These are phyloP conservation scores for Nothoprocta perdicaria DNA, from an alignment of 2,113 vertebrate species.

Conservation along the genomic window DNA sequence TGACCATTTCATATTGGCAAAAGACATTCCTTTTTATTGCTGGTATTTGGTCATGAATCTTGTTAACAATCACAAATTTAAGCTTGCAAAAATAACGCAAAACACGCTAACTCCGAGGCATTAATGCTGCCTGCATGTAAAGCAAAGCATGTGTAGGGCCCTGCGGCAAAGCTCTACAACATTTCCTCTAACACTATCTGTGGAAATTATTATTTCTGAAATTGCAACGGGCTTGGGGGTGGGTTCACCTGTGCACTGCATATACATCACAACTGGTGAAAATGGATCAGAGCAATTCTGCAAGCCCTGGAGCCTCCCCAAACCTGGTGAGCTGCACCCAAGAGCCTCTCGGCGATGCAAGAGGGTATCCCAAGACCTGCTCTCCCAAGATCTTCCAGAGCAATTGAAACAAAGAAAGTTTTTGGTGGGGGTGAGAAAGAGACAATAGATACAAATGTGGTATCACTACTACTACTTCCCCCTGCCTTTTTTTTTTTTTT, in stretches of 20 bases:
- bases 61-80: background rate
- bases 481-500: constrained; percentile 26
- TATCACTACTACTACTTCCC: background rate
- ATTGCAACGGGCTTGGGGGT: fast-evolving
- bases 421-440: constrained; percentile 49
- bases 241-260: fast-evolving
- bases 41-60: background rate
- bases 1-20: background rate
- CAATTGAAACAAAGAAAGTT: constrained; percentile 79
- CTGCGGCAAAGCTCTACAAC: background rate
- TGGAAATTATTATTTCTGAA: background rate
- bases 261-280: background rate
- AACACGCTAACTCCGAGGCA: background rate
- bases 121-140: background rate
- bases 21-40: background rate
- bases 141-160: background rate
- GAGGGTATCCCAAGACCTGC: background rate
- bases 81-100: background rate
- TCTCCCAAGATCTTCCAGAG: constrained; percentile 40
- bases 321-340: background rate
- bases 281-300: background rate
- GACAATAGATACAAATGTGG: constrained; percentile 56
- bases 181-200: background rate
- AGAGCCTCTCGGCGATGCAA: fast-evolving
- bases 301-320: background rate